Evolutionary conservation across 2,113 vertebrate species (phyloP), one percentile per base, ranked within the genome.

Genomic region (Scophthalmus maximus): DNA sequence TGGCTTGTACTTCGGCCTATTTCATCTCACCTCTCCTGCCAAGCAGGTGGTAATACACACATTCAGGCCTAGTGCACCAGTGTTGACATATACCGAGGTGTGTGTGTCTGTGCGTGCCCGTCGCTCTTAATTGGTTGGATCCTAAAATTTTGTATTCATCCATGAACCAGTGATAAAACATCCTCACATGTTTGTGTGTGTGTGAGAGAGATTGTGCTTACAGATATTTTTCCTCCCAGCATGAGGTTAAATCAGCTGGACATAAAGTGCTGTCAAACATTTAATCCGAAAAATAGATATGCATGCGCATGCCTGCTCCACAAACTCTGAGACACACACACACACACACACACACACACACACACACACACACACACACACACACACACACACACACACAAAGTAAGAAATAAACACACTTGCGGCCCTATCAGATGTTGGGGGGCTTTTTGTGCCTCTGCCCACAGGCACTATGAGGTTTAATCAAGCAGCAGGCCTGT

Each of bases 401-500:
- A 8, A 34, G 12, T 65, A 42, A 56, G 20, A 47, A 53, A 73
- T 40, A 81, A 42, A 76, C 71, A 83, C 63, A 70, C 60, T 63
- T 56, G 29, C 18, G 0, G 40, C 29, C 71, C 61, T 78, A 78
- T 89, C 75, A 73, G 68, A 87, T 89, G 74, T 84, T 79, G 56
- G 60, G 74, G 55, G n/a, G 57, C 32, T 76, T 85, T 67, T 79
- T 79, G 68, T 85, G 68, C 63, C 6, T 50, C 50, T 53, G 61
- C 71, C 82, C 73, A 52, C 32, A 27, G 83, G 82, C 78, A 82
- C 66, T 68, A 11, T 67, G 53, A 25, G 69, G 87, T 86, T 79
- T 86, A 87, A 89, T 88, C 68, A 82, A 69, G 81, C 78, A 74
- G 79, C 56, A 76, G 77, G 60, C 73, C 66, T 78, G 81, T 47